Conservation (phyloP, 2,888 invertebrate species). For the Bursaphelenchus okinawaensis region DNA sequence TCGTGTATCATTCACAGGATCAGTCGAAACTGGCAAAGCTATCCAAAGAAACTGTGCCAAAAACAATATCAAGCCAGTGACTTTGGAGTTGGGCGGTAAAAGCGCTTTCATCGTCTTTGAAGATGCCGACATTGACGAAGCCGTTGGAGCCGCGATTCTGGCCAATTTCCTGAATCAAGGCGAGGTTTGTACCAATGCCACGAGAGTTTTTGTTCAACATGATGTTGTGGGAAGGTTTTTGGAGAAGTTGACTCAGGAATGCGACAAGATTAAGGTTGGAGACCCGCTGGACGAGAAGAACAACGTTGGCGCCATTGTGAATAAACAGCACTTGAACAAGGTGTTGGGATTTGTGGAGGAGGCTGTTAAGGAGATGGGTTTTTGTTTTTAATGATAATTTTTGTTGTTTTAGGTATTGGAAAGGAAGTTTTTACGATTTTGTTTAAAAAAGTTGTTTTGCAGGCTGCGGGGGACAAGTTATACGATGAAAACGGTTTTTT, state of each 20-base stretch:
- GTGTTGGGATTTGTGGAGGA: constrained; percentile 60
- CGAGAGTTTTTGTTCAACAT: constrained; percentile 63
- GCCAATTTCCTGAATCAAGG: constrained; percentile 64
- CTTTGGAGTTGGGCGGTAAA: constrained; percentile 64
- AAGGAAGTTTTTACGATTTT: no score
- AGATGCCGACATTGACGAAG: constrained; percentile 62
- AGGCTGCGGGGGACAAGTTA: background rate
- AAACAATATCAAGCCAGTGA: constrained; percentile 60
- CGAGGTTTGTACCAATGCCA: constrained; percentile 64
- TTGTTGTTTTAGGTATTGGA: no score
- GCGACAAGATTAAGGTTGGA: constrained; percentile 40
- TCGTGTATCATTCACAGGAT: constrained; percentile 64
- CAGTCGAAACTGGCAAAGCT: constrained; percentile 59
- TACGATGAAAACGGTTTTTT: no score
- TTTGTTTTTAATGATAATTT: background rate
- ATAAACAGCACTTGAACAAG: constrained; percentile 61
- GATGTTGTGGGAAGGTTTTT: constrained; percentile 60
- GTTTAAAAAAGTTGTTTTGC: no score
- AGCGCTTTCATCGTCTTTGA: constrained; percentile 64
- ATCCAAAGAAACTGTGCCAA: constrained; percentile 60
- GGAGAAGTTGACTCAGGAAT: constrained; percentile 58
- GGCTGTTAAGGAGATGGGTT: constrained; percentile 57
- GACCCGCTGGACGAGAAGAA: constrained; percentile 56
- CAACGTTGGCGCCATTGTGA: constrained; percentile 64
- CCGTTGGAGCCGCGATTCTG: constrained; percentile 64